These are phyloP conservation scores for Eudemis profundana DNA, from an alignment of 2,888 invertebrate species.

Conservation along the genomic window DNA sequence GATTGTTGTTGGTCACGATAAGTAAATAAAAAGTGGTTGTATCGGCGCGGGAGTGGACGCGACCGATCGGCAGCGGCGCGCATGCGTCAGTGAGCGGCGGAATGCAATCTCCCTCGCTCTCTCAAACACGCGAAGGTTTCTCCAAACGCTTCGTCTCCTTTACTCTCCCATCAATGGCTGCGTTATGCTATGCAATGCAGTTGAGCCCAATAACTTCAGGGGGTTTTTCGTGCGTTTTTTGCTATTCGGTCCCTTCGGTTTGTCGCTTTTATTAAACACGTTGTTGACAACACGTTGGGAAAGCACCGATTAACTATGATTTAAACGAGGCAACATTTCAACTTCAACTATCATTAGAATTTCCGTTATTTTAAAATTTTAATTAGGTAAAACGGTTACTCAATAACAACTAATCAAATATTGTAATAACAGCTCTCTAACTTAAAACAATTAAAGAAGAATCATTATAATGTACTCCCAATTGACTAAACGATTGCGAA, in stretches of 20 bases:
- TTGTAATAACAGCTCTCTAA: too few relatives aligned
- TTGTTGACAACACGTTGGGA: slow-evolving; percentile 35
- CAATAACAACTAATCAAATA: slow-evolving; percentile 3
- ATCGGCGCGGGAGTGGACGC: slow-evolving; percentile 46
- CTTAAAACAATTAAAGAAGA: too few relatives aligned
- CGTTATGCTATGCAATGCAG: slow-evolving; percentile 68
- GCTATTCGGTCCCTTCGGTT: slow-evolving; percentile 51
- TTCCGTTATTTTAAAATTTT: slow-evolving; percentile 15
- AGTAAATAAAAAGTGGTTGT: slow-evolving; percentile 46
- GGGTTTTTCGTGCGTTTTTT: slow-evolving; percentile 61
- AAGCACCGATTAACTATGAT: slow-evolving; percentile 19
- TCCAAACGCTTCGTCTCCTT: slow-evolving; percentile 68
- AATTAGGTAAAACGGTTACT: slow-evolving; percentile 4
- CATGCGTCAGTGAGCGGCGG: slow-evolving; percentile 60
- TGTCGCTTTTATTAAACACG: slow-evolving; percentile 47
- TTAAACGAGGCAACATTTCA: slow-evolving; percentile 10
- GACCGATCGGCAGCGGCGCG: slow-evolving; percentile 55
- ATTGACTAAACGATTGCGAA: too few relatives aligned
- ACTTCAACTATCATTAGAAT: slow-evolving; percentile 18
- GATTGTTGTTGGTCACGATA: slow-evolving; percentile 60
- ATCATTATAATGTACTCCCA: too few relatives aligned
- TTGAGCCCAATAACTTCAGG: slow-evolving; percentile 64
- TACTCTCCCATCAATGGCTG: slow-evolving; percentile 77
- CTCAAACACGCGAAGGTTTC: slow-evolving; percentile 70
- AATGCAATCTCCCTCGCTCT: slow-evolving; percentile 83